These are phyloP conservation scores for Drosophila sechellia DNA, from an alignment of 1,140 invertebrate genomes.

Conservation along the genomic window DNA sequence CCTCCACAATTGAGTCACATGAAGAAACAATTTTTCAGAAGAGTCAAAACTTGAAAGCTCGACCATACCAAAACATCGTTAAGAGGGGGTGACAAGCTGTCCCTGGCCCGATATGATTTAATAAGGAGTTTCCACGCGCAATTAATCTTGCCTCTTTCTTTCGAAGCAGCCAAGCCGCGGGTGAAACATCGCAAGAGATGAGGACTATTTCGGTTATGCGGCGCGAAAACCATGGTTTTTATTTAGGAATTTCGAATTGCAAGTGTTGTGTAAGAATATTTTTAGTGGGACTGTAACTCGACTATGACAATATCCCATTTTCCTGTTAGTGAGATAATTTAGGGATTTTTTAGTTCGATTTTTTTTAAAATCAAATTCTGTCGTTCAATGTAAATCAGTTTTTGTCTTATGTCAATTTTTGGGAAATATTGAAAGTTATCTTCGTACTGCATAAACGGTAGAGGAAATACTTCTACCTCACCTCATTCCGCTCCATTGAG, in stretches of 20 bases:
- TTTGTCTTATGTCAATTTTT: background rate
- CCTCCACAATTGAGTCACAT: slow-evolving; percentile 76
- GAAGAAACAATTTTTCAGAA: slow-evolving; percentile 78
- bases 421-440: background rate
- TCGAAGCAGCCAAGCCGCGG: slow-evolving; percentile 28
- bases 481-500: slow-evolving; percentile 73
- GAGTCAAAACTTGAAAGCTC: slow-evolving; percentile 61
- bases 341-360: too few relatives aligned
- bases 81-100: slow-evolving; percentile 33
- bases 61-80: slow-evolving; percentile 64
- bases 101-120: slow-evolving; percentile 72
- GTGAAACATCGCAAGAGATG: slow-evolving; percentile 30
- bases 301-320: too few relatives aligned
- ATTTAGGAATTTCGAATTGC: too few relatives aligned
- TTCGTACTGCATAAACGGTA: slow-evolving; percentile 23
- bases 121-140: slow-evolving; percentile 77
- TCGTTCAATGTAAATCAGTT: too few relatives aligned
- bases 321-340: too few relatives aligned
- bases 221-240: too few relatives aligned
- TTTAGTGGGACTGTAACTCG: too few relatives aligned
- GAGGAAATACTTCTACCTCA: slow-evolving; percentile 52
- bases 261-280: too few relatives aligned
- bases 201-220: slow-evolving; percentile 26
- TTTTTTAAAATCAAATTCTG: too few relatives aligned
- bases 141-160: slow-evolving; percentile 70